Evolutionary conservation across 2,113 vertebrate genomes (phyloP), one percentile per base, ranked within the genome.

Genomic region (Tenrec ecaudatus): DNA sequence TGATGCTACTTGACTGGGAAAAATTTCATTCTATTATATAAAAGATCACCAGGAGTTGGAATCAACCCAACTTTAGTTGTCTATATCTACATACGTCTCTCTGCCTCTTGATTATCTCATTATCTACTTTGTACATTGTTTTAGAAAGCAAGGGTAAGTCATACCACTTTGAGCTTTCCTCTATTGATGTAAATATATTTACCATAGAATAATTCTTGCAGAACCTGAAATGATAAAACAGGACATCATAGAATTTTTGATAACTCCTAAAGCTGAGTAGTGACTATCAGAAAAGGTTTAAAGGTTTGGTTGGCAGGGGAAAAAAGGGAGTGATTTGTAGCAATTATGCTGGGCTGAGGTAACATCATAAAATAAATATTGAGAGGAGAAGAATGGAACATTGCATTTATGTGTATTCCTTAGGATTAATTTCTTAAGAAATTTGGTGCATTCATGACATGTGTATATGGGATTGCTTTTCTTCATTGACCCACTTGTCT

Each of bases 291-390:
- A 77, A 80, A 73, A 73, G 47, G 36, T 62, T 81, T 40, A 80
- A 73, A 73, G 47, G 36, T 62, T 81, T 40, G 14, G 57, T 17
- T 78, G 43, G 73, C 78, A 36, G 60, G 38, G 38, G 89, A 23
- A 25, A 2, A 53, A n/a, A 69, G 17, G 29, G 62, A 77, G 27
- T 62, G 76, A 93, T 82, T 38, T 31, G 8, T 3, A 43, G 29
- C 31, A 0, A 47, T 82, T 33, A 53, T 2, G 83, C 82, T 0
- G 69, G 43, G 57, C 38, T 20, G 92, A 88, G 57, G 76, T 69
- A 38, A 75, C 81, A 43, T 31, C 62, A 6, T 40, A 75, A 87
- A 93, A 58, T 79, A 90, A 94, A 60, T 77, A 62, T 19, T 4
- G 73, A 82, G 57, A 23, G 47, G 9, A 27, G 12, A 29, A 17